Evolutionary conservation across 1,140 invertebrate genomes (phyloP), one percentile per base, ranked within the genome.

Genomic region (Hylyphantes graminicola): DNA sequence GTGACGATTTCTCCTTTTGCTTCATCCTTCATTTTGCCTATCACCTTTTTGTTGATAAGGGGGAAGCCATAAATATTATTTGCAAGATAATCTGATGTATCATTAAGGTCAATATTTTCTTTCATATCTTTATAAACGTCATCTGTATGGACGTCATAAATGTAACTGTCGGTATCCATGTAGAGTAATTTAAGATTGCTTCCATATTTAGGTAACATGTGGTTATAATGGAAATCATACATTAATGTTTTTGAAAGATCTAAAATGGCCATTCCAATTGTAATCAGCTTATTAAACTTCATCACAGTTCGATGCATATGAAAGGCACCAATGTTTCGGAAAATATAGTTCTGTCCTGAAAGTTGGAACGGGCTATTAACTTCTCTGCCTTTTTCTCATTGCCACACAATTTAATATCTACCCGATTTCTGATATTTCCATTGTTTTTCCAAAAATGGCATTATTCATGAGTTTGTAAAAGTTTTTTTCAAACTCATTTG

Each of bases 11-110:
- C 78, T 10, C 89, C 89, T 78, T 88, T 89, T n/a, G 86, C 87
- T 87, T 92, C 91, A 89, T 91, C 90, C 87, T 91, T 92, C 86
- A 92, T 89, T 87, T 90, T 89, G 10, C 91, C 90, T 6, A 90
- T 50, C 7, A 90, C 88, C 86, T 92, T 92, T 86, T 90, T 91
- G 86, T 91, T 91, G 53, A 89, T 11, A 59, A 87, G 11, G 87
- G 53, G 50, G 12, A 74, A 61, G 21, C 35, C 68, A 74, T 50
- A 73, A 77, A 87, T 80, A 57, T 73, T 73, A 19, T 68, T 55
- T 78, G 84, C 50, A 2, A 54, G 57, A 86, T 87, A 86, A 80
- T 85, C 67, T 50, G 68, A 87, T 15, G 64, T 61, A 63, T 85
- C 83, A 48, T 87, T 80, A 4, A 67, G 21, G 19, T 86, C 21